Evolutionary conservation across 2,888 invertebrate species (phyloP).

Genomic region (Polietes domitor): DNA sequence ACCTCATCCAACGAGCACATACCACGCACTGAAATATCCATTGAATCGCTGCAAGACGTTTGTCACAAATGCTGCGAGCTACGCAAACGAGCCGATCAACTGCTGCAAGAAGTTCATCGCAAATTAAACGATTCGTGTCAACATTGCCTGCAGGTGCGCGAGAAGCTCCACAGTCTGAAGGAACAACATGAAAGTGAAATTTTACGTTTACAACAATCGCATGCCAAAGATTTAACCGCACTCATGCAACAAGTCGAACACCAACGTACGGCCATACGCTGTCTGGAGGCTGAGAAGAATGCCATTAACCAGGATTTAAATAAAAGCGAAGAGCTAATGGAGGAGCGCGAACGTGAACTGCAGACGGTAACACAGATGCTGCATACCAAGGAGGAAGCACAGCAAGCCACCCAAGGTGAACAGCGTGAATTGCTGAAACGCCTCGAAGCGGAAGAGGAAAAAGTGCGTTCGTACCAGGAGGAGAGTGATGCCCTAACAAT

Average conservation of each 20-base stretch:
- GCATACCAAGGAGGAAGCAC: constrained; percentile 75
- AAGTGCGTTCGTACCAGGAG: constrained; percentile 69
- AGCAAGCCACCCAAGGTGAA: constrained; percentile 72
- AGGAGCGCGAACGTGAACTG: constrained; percentile 77
- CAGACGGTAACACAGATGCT: constrained; percentile 70
- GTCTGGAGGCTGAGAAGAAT: constrained; percentile 72
- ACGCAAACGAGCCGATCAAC: constrained; percentile 82
- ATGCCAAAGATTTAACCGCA: constrained; percentile 74
- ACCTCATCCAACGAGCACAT: constrained; percentile 65
- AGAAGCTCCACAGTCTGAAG: constrained; percentile 79
- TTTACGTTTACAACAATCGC: constrained; percentile 79
- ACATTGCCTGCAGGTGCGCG: constrained; percentile 81
- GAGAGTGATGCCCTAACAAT: constrained; percentile 73
- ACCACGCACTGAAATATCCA: constrained; percentile 72
- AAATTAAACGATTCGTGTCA: constrained; percentile 79
- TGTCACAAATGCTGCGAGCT: constrained; percentile 83
- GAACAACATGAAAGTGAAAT: constrained; percentile 80
- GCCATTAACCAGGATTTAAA: constrained; percentile 75
- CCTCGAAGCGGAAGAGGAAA: constrained; percentile 71
- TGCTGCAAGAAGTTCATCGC: constrained; percentile 77
- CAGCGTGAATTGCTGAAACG: constrained; percentile 72
- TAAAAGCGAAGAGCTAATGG: constrained; percentile 76
- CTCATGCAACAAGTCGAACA: constrained; percentile 75
- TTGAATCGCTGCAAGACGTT: constrained; percentile 82
- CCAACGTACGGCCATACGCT: constrained; percentile 71